Evolutionary conservation across 2,797 vertebrate genomes (phyloP), one percentile per base, ranked within the genome.

Genomic region (Myiotriccus ornatus): DNA sequence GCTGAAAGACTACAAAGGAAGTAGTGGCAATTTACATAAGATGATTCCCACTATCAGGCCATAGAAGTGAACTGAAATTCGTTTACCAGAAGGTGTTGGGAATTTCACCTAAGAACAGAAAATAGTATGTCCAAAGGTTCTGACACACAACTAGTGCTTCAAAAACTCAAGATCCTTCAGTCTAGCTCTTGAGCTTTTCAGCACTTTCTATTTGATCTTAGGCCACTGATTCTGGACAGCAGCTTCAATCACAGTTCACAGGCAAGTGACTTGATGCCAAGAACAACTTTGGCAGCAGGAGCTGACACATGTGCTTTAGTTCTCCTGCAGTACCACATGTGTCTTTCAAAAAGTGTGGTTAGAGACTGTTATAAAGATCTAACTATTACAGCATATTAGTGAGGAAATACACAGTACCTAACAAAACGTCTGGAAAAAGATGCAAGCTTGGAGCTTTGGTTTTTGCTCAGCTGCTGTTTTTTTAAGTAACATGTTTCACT

Each of bases 241-340:
- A 94, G 30, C 80, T 95, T 95, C 92, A 95, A 89, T 95, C 84
- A 84, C 50, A 95, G 81, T 65, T 94, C 13, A 2, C 79, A 85
- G 43, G 65, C 84, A 88, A 95, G 79, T 41, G 55, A 90, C 84
- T 91, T 68, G 39, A 69, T 83, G 93, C 93, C 96, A 97, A 96
- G 70, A 94, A 60, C 80, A 96, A 91, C 94, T 94, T 92, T 92
- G 91, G 88, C 91, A 97, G 93, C 57, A 90, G 84, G 47, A 85
- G 47, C 67, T 88, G 88, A 95, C 76, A 84, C 71, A 74, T 69
- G 69, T 70, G 49, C 47, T 94, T 92, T 83, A 63, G 69, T 53
- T 93, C 56, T 85, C 65, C 76, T 89, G 43, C 27, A 70, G 55
- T 77, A 92, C 75, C 63, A 81, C 56, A 78, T 63, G 71, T 50